Conservation (phyloP, 1,140 invertebrate species). For the Thaumetopoea pityocampa region DNA sequence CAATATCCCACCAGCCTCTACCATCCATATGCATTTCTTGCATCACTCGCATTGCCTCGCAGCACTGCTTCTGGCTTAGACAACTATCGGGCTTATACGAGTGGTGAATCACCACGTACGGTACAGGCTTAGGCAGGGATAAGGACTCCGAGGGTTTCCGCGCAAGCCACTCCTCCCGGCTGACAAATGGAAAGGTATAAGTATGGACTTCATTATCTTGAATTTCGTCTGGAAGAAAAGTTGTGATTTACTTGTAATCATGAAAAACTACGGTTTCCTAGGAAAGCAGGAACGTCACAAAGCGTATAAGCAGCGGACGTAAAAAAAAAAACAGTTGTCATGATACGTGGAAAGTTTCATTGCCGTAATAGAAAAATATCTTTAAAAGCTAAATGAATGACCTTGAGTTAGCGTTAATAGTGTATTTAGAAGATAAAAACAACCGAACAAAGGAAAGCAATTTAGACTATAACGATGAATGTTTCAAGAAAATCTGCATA, state of each 20-base stretch:
- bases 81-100: slow-evolving; percentile 80
- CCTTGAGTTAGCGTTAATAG: no score
- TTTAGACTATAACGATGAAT: no score
- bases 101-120: slow-evolving; percentile 87
- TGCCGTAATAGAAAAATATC: no score
- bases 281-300: no score
- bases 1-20: slow-evolving; percentile 82
- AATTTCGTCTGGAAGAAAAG: slow-evolving; percentile 10
- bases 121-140: slow-evolving; percentile 78
- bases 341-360: no score
- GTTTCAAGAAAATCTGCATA: no score
- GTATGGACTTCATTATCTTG: slow-evolving; percentile 38
- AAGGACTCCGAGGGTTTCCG: slow-evolving; percentile 67
- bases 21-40: slow-evolving; percentile 78
- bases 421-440: no score
- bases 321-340: no score
- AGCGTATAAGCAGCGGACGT: no score
- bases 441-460: no score
- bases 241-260: neutral
- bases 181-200: slow-evolving; percentile 69
- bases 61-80: slow-evolving; percentile 68
- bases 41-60: slow-evolving; percentile 75
- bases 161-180: slow-evolving; percentile 80
- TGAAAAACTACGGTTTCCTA: neutral
- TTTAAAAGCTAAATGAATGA: no score